Base-by-base conservation (phyloP, 2,797 vertebrate species). In the Catamblyrhynchus diadema region DNA sequence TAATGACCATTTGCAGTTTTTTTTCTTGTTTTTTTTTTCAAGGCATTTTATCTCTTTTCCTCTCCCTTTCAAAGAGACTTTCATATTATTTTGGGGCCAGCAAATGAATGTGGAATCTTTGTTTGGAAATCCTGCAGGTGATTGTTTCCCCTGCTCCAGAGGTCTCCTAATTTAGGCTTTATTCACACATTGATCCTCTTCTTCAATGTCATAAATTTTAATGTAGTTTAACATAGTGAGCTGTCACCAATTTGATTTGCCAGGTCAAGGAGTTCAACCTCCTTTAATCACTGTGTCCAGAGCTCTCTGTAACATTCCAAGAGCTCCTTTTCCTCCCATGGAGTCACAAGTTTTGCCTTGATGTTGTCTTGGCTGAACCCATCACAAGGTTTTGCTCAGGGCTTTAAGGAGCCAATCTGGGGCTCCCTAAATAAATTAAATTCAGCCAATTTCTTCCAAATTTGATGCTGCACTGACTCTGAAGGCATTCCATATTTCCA, bases 171-270 rank as follows among this genome's bases (percentile, higher is more conserved):
- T 81, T 91, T 61, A 27, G 67, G 28, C 28, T 93, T 88, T 90
- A 50, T 35, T 50, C 61, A 37, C 28, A 16, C 33, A 96, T 95
- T 82, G 95, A 97, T 94, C 42, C 27, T 77, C 71, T 89, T 62
- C 79, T 92, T 95, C 90, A 71, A 39, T 88, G 94, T 47, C 96
- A 95, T 95, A 94, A 77, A 94, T 96, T 96, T 96, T 97, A 96
- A 97, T 95, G 96, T 66, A 96, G 94, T 96, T 97, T 95, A 94
- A 95, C 96, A 84, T 84, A 91, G 65, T 57, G 45, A 93, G 65
- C 89, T 96, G 97, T 93, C 96, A 95, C 89, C 65, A 47, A 70
- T 95, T 96, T 97, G 91, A 95, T 94, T 94, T 95, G 65, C 83
- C 64, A 64, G 97, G 96, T 97, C 96, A 93, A 56, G 25, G 37